Evolutionary conservation across 92 coral and sea anemone genomes (phyloP).

Genomic region (Bergia puertoricense): DNA sequence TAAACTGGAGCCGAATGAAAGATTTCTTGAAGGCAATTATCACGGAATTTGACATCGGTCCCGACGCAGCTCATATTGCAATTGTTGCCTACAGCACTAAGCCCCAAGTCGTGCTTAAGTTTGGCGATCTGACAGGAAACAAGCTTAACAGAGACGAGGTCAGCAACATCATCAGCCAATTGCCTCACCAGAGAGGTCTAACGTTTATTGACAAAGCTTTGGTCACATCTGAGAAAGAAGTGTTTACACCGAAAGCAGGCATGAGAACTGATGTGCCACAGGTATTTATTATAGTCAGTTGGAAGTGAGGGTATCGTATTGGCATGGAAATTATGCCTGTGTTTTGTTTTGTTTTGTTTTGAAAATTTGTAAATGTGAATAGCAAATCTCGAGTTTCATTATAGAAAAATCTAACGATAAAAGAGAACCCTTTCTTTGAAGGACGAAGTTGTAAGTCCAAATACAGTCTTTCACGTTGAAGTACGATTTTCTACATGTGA

Average conservation of each 20-base stretch:
- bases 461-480: no score
- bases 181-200: slow-evolving; percentile 6
- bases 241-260: slow-evolving; percentile 13
- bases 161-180: not conserved
- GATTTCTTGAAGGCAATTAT: slow-evolving; percentile 11
- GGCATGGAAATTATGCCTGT: no score
- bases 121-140: not conserved
- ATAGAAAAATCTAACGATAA: no score
- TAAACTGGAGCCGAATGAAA: slow-evolving; percentile 7
- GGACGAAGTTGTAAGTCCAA: no score
- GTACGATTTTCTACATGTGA: no score
- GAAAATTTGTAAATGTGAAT: no score
- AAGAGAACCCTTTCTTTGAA: no score
- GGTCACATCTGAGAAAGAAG: not conserved
- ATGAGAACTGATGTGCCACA: slow-evolving; percentile 23
- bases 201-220: slow-evolving; percentile 37
- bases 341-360: no score
- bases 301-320: no score
- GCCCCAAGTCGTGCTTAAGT: slow-evolving; percentile 1
- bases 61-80: slow-evolving; percentile 19
- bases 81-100: slow-evolving; percentile 24
- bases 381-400: no score
- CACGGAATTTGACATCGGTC: slow-evolving; percentile 5
- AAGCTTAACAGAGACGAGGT: not conserved
- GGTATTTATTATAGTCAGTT: slow-evolving; percentile 1